A percentile compares a stretch with the other conserved stretches of the same genome.
Conservation (phyloP, 2,888 invertebrate species). For the Drosophila phalerata region DNA sequence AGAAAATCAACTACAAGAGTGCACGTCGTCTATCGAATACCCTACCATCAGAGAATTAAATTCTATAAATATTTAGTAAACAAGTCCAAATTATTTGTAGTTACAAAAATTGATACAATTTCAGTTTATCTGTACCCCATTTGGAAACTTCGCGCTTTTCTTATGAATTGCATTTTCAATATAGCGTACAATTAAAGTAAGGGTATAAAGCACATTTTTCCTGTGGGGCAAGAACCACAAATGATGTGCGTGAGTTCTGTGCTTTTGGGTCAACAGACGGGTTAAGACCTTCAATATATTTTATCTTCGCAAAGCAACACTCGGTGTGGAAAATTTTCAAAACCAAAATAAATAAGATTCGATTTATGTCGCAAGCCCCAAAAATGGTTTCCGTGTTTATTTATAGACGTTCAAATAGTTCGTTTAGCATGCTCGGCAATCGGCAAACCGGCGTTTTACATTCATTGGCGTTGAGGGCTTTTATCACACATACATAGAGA, state of each 20-base stretch:
- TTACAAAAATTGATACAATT: background rate
- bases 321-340: slow-evolving; percentile 66
- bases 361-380: slow-evolving; percentile 70
- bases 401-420: slow-evolving; percentile 78
- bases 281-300: slow-evolving; percentile 73
- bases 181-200: background rate
- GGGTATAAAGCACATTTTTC: slow-evolving; percentile 42
- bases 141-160: background rate
- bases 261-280: slow-evolving; percentile 56
- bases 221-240: slow-evolving; percentile 54
- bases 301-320: slow-evolving; percentile 75
- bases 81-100: background rate
- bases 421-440: slow-evolving; percentile 52
- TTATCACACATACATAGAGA: slow-evolving; percentile 50
- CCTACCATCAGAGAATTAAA: slow-evolving; percentile 5
- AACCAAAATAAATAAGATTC: slow-evolving; percentile 80
- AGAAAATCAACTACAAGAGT: slow-evolving; percentile 19
- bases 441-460: slow-evolving; percentile 7
- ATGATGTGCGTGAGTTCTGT: slow-evolving; percentile 41
- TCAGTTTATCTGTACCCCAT: background rate
- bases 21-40: slow-evolving; percentile 31
- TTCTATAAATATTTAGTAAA: background rate
- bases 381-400: slow-evolving; percentile 67
- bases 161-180: background rate
- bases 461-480: slow-evolving; percentile 42